Evolutionary conservation across 1,140 invertebrate genomes (phyloP).

Genomic region (Dendrolimus kikuchii): DNA sequence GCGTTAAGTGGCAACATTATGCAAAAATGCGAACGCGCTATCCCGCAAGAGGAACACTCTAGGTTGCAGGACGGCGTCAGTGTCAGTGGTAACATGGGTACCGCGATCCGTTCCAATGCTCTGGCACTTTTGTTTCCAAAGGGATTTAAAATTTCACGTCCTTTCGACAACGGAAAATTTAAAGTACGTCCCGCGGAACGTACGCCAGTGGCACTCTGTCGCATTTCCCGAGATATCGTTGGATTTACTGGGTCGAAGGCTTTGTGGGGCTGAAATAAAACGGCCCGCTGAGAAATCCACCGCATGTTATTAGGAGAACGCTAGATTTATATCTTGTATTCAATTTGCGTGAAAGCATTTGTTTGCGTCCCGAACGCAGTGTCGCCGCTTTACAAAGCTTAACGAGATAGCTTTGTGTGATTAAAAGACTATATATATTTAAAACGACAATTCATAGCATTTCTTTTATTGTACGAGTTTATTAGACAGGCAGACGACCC

Average conservation of each 20-base stretch:
- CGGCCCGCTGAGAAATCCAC: constrained; percentile 59
- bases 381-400: constrained; percentile 15
- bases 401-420: constrained; percentile 23
- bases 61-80: neutral
- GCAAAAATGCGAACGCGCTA: constrained; percentile 23
- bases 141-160: constrained; percentile 40
- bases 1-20: constrained; percentile 40
- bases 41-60: neutral
- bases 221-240: constrained; percentile 47
- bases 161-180: constrained; percentile 43
- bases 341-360: constrained; percentile 55
- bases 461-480: too few species aligned
- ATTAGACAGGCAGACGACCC: too few species aligned
- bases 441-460: neutral
- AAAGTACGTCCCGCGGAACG: constrained; percentile 41
- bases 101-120: constrained; percentile 3
- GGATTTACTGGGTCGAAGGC: constrained; percentile 56
- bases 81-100: neutral
- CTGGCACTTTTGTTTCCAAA: constrained; percentile 33
- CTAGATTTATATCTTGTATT: constrained; percentile 63
- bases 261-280: constrained; percentile 59
- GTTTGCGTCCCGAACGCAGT: constrained; percentile 24
- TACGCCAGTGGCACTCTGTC: constrained; percentile 46
- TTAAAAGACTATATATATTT: constrained; percentile 21
- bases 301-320: constrained; percentile 56